phyloP scores from a whole-genome alignment of 2,797 vertebrate species.

The Myripristis murdjan region DNA sequence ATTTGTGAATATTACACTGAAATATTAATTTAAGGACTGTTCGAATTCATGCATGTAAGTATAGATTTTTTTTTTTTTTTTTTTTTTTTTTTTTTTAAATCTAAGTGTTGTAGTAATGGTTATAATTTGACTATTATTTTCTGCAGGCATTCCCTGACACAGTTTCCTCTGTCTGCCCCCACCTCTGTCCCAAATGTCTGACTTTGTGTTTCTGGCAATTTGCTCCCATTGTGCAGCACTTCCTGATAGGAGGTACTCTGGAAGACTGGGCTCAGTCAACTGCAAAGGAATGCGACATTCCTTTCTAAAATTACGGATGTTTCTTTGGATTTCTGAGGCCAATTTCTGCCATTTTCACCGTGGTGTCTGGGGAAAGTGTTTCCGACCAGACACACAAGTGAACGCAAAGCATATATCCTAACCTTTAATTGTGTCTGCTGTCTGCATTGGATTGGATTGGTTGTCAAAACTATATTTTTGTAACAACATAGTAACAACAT shows the following conservation, averaged over 20 bases:
- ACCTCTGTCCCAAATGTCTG: conserved; percentile 80
- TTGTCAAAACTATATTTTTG: conserved; percentile 31
- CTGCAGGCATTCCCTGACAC: conserved; percentile 65
- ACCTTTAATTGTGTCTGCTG: conserved; percentile 28
- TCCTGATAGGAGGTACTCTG: conserved; percentile 86
- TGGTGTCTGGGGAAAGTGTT: conserved; percentile 76
- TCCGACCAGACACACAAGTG: conserved; percentile 63
- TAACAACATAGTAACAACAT: conserved; percentile 4
- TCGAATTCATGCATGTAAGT: conserved; percentile 11
- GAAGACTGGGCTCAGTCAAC: conserved; percentile 84
- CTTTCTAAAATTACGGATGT: conserved; percentile 85
- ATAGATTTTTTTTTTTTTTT: no score
- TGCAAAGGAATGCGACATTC: conserved; percentile 87
- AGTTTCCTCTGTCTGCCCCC: conserved; percentile 76
- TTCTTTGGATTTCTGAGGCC: conserved; percentile 80
- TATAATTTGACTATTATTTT: conserved; percentile 35
- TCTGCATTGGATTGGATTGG: conserved; percentile 33
- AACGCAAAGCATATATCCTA: conserved; percentile 23
- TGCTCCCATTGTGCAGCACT: conserved; percentile 86
- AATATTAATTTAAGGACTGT: neutral
- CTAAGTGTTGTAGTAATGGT: conserved; percentile 33
- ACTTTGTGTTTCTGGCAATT: conserved; percentile 86
- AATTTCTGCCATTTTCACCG: conserved; percentile 78
- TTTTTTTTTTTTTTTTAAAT: no score
- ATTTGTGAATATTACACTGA: neutral